Evolutionary conservation across 1,140 invertebrate species (phyloP).

Genomic region (Octopus bimaculoides): DNA sequence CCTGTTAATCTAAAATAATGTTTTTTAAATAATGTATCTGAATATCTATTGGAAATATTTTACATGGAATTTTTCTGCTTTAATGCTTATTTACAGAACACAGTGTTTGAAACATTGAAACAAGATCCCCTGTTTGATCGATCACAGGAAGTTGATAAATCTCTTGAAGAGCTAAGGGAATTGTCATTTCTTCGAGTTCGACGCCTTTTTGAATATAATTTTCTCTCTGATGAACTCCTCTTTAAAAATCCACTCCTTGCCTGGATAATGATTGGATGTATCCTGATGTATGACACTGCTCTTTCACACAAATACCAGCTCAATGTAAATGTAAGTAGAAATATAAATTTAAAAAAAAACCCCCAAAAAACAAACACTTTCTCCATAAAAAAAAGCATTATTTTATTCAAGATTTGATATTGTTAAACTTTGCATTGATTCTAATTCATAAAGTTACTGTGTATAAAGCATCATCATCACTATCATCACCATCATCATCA

Average conservation of each 20-base stretch:
- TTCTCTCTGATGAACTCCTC: slow-evolving; percentile 65
- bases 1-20: slow-evolving; percentile 53
- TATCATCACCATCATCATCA: no score
- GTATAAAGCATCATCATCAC: no score
- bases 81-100: slow-evolving; percentile 65
- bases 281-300: slow-evolving; percentile 73
- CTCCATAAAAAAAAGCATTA: no score
- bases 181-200: slow-evolving; percentile 65
- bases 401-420: no score
- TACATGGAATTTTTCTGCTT: neutral
- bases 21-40: neutral
- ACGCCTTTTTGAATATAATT: slow-evolving; percentile 66
- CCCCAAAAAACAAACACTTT: no score
- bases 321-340: slow-evolving; percentile 36
- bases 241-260: slow-evolving; percentile 55
- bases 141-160: slow-evolving; percentile 53
- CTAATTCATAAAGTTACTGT: no score
- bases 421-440: no score
- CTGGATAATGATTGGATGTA: slow-evolving; percentile 52
- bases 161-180: slow-evolving; percentile 71
- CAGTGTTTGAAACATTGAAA: slow-evolving; percentile 77
- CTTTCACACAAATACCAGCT: slow-evolving; percentile 66
- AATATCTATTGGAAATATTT: neutral
- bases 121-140: slow-evolving; percentile 76
- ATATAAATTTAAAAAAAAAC: neutral